Conservation (phyloP, 1,140 invertebrate genomes). For the Augochlora pura region DNA sequence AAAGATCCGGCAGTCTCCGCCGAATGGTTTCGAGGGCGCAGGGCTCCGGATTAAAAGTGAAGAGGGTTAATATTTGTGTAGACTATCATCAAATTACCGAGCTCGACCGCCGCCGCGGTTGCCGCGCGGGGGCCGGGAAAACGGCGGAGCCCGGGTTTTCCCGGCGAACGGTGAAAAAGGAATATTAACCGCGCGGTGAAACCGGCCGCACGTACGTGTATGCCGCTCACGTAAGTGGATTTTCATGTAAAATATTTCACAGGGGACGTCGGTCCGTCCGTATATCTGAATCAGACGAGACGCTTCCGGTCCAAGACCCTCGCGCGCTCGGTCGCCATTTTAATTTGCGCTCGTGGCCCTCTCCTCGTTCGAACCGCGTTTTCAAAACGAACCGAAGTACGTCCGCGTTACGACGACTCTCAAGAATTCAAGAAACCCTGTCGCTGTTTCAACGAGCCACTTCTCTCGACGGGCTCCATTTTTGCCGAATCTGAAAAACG, state of each 20-base stretch:
- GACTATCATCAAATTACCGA: constrained; percentile 41
- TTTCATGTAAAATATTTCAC: constrained; percentile 51
- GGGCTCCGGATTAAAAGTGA: neutral
- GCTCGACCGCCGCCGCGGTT: constrained; percentile 8
- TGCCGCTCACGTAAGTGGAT: constrained; percentile 47
- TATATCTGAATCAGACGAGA: constrained; percentile 40
- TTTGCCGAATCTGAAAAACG: no score
- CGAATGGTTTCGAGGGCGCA: neutral
- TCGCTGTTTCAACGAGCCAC: no score
- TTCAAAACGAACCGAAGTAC: neutral
- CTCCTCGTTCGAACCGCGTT: neutral
- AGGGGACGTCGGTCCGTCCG: constrained; percentile 31
- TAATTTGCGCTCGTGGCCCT: constrained; percentile 18
- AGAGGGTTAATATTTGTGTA: constrained; percentile 22
- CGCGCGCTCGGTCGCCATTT: neutral
- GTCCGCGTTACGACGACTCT: no score
- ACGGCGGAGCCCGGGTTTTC: constrained; percentile 27
- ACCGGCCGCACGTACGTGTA: constrained; percentile 35
- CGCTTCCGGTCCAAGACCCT: constrained; percentile 22
- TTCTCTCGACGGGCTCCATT: no score
- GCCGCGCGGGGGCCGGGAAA: constrained; percentile 27
- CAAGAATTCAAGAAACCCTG: no score
- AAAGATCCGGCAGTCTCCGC: no score
- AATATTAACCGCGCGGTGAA: constrained; percentile 44
- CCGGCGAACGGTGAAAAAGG: constrained; percentile 40